Evolutionary conservation across 2,113 vertebrate genomes (phyloP), one percentile per base, ranked within the genome.

Genomic region (Gadus chalcogrammus): DNA sequence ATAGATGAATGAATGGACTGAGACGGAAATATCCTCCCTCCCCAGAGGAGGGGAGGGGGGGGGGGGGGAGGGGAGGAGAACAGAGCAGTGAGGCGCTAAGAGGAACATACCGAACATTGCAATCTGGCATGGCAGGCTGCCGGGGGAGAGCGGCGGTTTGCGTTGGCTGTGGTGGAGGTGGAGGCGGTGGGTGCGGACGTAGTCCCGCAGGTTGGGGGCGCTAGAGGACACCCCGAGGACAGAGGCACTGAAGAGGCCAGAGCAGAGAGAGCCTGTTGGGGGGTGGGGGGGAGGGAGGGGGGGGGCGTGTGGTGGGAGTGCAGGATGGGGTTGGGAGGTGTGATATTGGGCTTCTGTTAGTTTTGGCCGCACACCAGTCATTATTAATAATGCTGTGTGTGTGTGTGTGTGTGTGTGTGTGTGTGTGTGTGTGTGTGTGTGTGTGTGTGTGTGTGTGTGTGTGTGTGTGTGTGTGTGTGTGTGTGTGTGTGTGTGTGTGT

Each of bases 181-280:
- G 22, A 27, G 61, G 61, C 88, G 95, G 74, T 89, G 95, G 82
- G 91, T 94, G 92, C 94, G 94, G 70, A 95, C 93, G 90, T 97
- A 97, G 90, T 99, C 96, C 90, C 95, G 95, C 87, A 99, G 95
- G 92, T 98, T 99, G 88, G 96, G 97, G 90, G 97, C 94, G 52
- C 96, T 97, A 92, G 93, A 96, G 85, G 96, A 98, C 89, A 95
- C 97, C 56, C 95, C 96, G 68, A 97, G 94, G 92, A 95, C 94
- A 17, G 95, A 95, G 88, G 96, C 95, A 88, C 95, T 99, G 94
- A 99, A 99, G 89, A 99, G 93, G 82, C 97, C 97, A 77, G 94
- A 94, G 89, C 94, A 95, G 86, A 95, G 95, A 17, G 95, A 95
- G 89, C 97, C 97, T 99, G 95, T 87, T 22, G 65, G 56, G 69